Percentiles rank a stretch among this genome's conserved stretches.
Evolutionary conservation across 1,140 invertebrate genomes (phyloP).

Genomic region (Heliothis virescens): DNA sequence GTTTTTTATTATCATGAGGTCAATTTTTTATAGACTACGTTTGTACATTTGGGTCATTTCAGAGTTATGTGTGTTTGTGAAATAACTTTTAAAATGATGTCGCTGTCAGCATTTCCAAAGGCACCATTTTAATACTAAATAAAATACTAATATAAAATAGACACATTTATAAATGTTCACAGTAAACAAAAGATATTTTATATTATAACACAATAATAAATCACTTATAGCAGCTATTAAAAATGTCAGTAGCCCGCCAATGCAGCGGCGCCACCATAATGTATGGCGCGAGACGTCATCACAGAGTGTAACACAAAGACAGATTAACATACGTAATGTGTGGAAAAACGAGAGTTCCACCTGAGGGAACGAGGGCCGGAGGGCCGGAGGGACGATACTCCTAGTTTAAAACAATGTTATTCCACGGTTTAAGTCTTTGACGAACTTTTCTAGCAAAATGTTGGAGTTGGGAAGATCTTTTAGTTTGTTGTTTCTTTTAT

Average conservation of each 20-base stretch:
- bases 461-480: not conserved
- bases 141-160: too few species aligned
- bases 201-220: too few species aligned
- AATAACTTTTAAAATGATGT: not conserved
- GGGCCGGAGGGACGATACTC: not conserved
- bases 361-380: not conserved
- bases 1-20: not conserved
- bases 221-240: too few species aligned
- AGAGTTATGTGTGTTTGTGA: too few species aligned
- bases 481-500: not conserved
- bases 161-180: too few species aligned
- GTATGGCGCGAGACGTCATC: not conserved
- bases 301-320: slow-evolving; percentile 15
- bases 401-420: slow-evolving; percentile 3
- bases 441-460: not conserved
- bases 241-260: not conserved
- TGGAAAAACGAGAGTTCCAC: not conserved
- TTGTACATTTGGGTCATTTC: not conserved
- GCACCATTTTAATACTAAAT: too few species aligned
- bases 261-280: not conserved
- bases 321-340: slow-evolving; percentile 15
- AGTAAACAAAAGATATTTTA: too few species aligned
- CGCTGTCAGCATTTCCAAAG: not conserved
- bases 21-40: not conserved
- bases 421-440: not conserved